A percentile compares a stretch with the other conserved stretches of the same genome.
These are phyloP conservation scores for Phengaris arion DNA, from an alignment of 2,888 invertebrate species.

Conservation along the genomic window DNA sequence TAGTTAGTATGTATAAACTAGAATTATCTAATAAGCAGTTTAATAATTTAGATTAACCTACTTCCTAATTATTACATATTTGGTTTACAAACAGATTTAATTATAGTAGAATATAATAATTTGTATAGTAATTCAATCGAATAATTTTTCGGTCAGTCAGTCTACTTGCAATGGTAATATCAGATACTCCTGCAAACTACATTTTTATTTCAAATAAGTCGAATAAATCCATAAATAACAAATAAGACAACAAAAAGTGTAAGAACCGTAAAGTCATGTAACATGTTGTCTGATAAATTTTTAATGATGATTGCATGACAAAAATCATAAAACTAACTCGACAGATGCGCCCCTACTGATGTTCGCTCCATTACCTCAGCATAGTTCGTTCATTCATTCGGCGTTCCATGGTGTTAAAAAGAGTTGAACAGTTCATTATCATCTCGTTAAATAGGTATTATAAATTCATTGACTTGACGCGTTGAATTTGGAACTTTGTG, in stretches of 20 bases:
- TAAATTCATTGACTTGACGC: neutral
- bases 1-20: too few relatives aligned
- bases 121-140: too few relatives aligned
- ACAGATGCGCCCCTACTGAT: slow-evolving; percentile 62
- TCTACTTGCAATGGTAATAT: too few relatives aligned
- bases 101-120: too few relatives aligned
- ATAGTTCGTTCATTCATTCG: slow-evolving; percentile 35
- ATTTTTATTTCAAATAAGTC: neutral
- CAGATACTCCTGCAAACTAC: neutral
- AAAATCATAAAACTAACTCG: slow-evolving; percentile 42
- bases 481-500: neutral
- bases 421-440: slow-evolving; percentile 22
- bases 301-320: slow-evolving; percentile 45
- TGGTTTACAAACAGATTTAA: too few relatives aligned
- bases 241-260: slow-evolving; percentile 21
- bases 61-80: too few relatives aligned
- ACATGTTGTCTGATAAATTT: slow-evolving; percentile 42
- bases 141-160: too few relatives aligned
- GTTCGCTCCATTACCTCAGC: slow-evolving; percentile 62
- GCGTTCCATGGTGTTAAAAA: slow-evolving; percentile 33
- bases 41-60: too few relatives aligned
- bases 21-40: too few relatives aligned
- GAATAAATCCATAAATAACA: neutral
- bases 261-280: slow-evolving; percentile 28
- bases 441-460: slow-evolving; percentile 22